phyloP scores from a whole-genome alignment of 1,140 invertebrate genomes.

The Drosophila nigrodunni region DNA sequence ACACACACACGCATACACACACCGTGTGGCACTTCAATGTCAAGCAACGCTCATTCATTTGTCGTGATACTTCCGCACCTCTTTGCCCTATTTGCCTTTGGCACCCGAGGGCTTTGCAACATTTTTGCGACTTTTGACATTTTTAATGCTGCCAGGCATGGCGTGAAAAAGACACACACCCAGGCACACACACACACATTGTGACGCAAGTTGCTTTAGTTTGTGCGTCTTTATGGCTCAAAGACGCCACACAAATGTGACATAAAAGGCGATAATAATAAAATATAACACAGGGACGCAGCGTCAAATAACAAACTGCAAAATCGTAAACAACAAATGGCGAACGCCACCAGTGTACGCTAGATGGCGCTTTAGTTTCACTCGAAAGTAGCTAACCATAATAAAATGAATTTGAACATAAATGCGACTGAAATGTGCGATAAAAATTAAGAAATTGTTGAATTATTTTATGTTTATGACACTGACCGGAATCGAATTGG shows the following conservation, averaged over 20 bases:
- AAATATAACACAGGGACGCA: constrained; percentile 63
- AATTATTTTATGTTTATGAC: constrained; percentile 76
- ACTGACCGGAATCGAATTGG: not conserved
- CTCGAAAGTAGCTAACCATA: constrained; percentile 50
- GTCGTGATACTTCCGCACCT: constrained; percentile 54
- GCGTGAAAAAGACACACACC: constrained; percentile 64
- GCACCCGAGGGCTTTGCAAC: constrained; percentile 61
- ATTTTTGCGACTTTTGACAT: constrained; percentile 83
- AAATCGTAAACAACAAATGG: constrained; percentile 77
- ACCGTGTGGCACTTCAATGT: constrained; percentile 66
- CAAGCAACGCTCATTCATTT: constrained; percentile 73
- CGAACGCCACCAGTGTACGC: constrained; percentile 36
- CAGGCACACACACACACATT: constrained; percentile 10
- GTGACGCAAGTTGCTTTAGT: constrained; percentile 68
- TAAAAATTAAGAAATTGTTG: constrained; percentile 82
- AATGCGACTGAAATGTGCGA: constrained; percentile 66
- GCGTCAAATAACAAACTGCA: constrained; percentile 76
- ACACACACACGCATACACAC: constrained; percentile 29
- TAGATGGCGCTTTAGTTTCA: constrained; percentile 78
- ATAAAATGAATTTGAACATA: constrained; percentile 58
- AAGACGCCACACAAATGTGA: constrained; percentile 82
- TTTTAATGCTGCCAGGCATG: constrained; percentile 79
- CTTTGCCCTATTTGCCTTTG: constrained; percentile 41
- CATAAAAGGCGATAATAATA: constrained; percentile 82
- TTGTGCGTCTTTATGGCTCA: constrained; percentile 80